Percentiles rank a stretch among this genome's conserved stretches.
Evolutionary conservation across 2,797 vertebrate genomes (phyloP).

Genomic region (Lophius americanus): DNA sequence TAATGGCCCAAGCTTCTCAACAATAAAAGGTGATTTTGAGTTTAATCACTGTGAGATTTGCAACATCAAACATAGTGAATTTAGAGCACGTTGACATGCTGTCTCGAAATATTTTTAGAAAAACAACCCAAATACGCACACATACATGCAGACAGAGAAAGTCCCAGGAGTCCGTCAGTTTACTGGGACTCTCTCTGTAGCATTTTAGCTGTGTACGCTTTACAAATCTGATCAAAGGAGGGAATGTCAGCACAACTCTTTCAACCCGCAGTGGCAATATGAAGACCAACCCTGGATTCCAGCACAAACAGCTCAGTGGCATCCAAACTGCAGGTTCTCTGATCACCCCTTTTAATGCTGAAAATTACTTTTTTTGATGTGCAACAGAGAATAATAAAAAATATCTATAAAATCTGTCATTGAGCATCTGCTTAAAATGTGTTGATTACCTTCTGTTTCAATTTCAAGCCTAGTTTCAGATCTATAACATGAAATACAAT

Average conservation of each 20-base stretch:
- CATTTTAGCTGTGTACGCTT: conserved; percentile 34
- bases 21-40: conserved; percentile 16
- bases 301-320: conserved; percentile 7
- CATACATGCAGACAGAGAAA: conserved; percentile 11
- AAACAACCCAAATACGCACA: not conserved
- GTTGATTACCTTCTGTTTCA: not conserved
- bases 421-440: not conserved
- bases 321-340: conserved; percentile 9
- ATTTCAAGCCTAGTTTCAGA: not conserved
- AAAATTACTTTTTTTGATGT: conserved; percentile 2
- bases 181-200: conserved; percentile 14
- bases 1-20: conserved; percentile 13
- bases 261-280: conserved; percentile 1
- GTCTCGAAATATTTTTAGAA: conserved; percentile 29
- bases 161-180: conserved; percentile 35
- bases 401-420: conserved; percentile 11
- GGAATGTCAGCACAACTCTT: conserved; percentile 42
- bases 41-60: conserved; percentile 34
- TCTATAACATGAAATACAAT: not conserved
- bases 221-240: conserved; percentile 55
- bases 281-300: conserved; percentile 4
- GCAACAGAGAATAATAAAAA: conserved; percentile 7
- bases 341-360: conserved; percentile 14
- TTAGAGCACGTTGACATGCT: conserved; percentile 30
- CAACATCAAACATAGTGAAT: conserved; percentile 43